These are phyloP conservation scores for Miltochrista miniata DNA, from an alignment of 2,888 invertebrate genomes.

Conservation along the genomic window DNA sequence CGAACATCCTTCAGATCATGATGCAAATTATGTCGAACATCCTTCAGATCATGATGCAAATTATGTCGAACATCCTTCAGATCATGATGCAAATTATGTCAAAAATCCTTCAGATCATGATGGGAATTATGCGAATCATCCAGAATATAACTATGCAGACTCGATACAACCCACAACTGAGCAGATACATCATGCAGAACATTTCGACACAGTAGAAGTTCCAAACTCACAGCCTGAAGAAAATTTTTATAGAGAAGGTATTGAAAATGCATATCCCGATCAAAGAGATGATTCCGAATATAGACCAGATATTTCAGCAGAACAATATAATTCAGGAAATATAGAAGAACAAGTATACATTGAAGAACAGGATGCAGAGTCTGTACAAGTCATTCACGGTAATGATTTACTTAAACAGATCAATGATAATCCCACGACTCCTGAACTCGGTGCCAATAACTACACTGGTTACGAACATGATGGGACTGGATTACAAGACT, in stretches of 20 bases:
- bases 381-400: constrained; percentile 24
- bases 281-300: neutral
- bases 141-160: constrained; percentile 10
- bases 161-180: constrained; percentile 6
- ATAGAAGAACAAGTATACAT: constrained; percentile 23
- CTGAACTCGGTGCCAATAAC: constrained; percentile 15
- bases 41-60: too few species aligned
- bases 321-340: constrained; percentile 13
- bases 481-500: constrained; percentile 36
- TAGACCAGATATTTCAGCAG: neutral
- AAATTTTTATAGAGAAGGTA: neutral
- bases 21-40: neutral
- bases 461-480: constrained; percentile 36
- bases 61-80: constrained; percentile 1
- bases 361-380: constrained; percentile 26
- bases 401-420: constrained; percentile 25
- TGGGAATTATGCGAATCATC: neutral
- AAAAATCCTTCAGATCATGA: neutral
- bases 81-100: too few species aligned
- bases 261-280: neutral
- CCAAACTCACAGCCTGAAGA: neutral
- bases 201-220: constrained; percentile 2
- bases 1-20: neutral
- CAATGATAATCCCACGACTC: constrained; percentile 14
- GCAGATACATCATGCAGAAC: constrained; percentile 2